Evolutionary conservation across 2,888 invertebrate genomes (phyloP).

Genomic region (Stomorhina lunata): DNA sequence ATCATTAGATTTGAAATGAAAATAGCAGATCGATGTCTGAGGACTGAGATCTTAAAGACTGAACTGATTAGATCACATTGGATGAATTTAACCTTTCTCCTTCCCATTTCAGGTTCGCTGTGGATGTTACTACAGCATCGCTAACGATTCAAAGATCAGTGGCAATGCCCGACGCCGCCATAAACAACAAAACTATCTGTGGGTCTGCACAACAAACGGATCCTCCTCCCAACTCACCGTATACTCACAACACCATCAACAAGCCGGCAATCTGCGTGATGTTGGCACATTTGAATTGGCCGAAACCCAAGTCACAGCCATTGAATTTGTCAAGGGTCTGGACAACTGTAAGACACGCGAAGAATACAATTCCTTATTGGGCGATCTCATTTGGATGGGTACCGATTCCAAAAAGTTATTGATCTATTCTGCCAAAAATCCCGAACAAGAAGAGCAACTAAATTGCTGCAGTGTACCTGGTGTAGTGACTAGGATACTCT

Average conservation of each 20-base stretch:
- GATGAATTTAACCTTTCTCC: background rate
- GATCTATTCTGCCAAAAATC: constrained; percentile 91
- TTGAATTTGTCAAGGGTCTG: constrained; percentile 90
- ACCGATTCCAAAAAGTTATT: constrained; percentile 91
- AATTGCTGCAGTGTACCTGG: constrained; percentile 86
- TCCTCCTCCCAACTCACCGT: constrained; percentile 89
- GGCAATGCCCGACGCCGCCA: constrained; percentile 83
- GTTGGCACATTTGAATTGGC: constrained; percentile 89
- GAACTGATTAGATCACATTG: no score
- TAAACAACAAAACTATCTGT: constrained; percentile 89
- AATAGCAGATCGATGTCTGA: no score
- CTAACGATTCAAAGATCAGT: constrained; percentile 81
- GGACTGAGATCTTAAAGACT: no score
- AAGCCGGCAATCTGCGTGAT: constrained; percentile 87
- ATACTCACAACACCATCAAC: constrained; percentile 86
- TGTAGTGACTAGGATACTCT: constrained; percentile 87
- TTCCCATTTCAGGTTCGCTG: constrained; percentile 87
- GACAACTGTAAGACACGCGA: constrained; percentile 77
- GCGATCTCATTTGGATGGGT: constrained; percentile 95
- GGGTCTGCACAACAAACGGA: constrained; percentile 93
- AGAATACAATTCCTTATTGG: constrained; percentile 74
- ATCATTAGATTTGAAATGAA: no score
- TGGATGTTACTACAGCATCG: constrained; percentile 92
- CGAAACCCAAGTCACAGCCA: constrained; percentile 89
- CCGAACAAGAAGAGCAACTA: constrained; percentile 90